phyloP scores from a whole-genome alignment of 1,140 invertebrate species.

The Pseudomyrmex concolor region DNA sequence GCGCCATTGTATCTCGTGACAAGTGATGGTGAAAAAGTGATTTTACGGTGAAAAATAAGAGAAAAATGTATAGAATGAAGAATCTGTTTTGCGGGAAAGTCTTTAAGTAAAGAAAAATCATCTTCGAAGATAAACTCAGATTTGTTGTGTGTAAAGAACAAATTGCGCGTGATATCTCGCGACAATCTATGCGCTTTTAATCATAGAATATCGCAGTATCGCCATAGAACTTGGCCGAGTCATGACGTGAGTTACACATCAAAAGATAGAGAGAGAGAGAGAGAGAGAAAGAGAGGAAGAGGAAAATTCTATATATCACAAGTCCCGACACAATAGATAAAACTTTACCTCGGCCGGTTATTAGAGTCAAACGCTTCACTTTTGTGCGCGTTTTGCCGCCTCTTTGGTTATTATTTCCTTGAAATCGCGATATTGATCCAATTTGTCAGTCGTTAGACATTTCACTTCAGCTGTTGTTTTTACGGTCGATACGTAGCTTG shows the following conservation, averaged over 20 bases:
- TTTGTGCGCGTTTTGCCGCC: conserved; percentile 12
- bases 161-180: neutral
- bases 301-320: neutral
- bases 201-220: too few species aligned
- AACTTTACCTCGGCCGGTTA: conserved; percentile 38
- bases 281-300: too few species aligned
- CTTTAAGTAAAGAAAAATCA: too few species aligned
- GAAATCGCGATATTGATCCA: conserved; percentile 34
- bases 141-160: neutral
- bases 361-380: conserved; percentile 36
- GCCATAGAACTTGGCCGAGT: conserved; percentile 7
- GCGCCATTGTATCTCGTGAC: neutral
- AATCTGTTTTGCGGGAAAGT: too few species aligned
- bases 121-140: neutral
- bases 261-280: neutral
- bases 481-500: conserved; percentile 6
- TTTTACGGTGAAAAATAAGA: too few species aligned
- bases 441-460: conserved; percentile 38
- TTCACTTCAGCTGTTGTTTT: neutral
- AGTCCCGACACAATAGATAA: conserved; percentile 19
- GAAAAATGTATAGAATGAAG: too few species aligned
- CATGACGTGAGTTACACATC: neutral
- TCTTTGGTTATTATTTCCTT: conserved; percentile 24
- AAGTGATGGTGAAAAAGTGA: too few species aligned
- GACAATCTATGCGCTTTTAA: neutral